A percentile compares a stretch with the other conserved stretches of the same genome.
phyloP scores from a whole-genome alignment of 2,888 invertebrate species.

The Agriotes lineatus region DNA sequence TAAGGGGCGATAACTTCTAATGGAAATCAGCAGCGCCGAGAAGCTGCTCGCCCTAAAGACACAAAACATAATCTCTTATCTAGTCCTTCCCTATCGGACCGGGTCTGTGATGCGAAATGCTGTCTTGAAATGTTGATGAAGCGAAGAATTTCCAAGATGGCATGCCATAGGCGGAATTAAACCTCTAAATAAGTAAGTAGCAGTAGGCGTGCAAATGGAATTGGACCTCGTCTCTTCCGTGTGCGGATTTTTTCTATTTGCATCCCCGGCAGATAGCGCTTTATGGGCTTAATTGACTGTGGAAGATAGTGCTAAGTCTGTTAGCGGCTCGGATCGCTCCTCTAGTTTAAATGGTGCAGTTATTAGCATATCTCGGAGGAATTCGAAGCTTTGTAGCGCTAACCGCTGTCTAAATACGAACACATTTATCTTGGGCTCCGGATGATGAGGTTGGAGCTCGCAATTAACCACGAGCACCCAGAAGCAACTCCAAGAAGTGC shows the following conservation, averaged over 20 bases:
- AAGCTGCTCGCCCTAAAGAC: background rate
- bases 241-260: constrained; percentile 2
- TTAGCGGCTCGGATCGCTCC: constrained; percentile 15
- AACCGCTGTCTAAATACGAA: constrained; percentile 33
- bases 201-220: constrained; percentile 48
- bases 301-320: constrained; percentile 30
- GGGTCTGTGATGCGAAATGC: constrained; percentile 43
- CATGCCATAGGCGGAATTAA: constrained; percentile 58
- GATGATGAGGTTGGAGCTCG: background rate
- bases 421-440: constrained; percentile 15
- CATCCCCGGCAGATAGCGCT: constrained; percentile 13
- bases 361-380: constrained; percentile 29
- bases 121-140: constrained; percentile 59
- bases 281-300: constrained; percentile 28
- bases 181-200: constrained; percentile 59
- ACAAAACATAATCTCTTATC: constrained; percentile 45
- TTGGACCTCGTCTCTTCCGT: constrained; percentile 36
- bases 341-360: constrained; percentile 23
- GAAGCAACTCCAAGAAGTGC: background rate
- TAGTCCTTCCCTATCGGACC: constrained; percentile 48
- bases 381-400: constrained; percentile 25
- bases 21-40: background rate
- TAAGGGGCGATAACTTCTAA: background rate
- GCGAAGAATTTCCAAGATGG: constrained; percentile 54
- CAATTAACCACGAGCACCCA: background rate